Percentiles rank a stretch among this genome's conserved stretches.
These are phyloP conservation scores for Microtus montanus DNA, from an alignment of 2,113 vertebrate genomes.

Conservation along the genomic window DNA sequence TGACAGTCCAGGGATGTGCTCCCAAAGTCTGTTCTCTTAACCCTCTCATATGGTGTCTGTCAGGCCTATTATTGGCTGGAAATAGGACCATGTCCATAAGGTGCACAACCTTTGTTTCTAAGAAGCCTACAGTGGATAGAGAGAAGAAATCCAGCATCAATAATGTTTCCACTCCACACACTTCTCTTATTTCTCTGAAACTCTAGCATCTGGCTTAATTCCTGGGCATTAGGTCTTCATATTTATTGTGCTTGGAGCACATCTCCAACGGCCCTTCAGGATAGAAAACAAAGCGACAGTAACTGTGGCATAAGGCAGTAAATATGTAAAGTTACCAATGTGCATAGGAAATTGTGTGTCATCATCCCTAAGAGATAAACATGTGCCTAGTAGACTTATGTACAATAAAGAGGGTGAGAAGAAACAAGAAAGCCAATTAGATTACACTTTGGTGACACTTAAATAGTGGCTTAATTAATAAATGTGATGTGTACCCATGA, in stretches of 20 bases:
- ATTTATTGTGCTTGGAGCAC: not conserved
- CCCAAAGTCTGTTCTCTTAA: not conserved
- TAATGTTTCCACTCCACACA: fast-evolving
- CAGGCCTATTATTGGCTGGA: not conserved
- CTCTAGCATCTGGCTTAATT: not conserved
- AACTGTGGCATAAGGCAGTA: not conserved
- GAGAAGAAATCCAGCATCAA: not conserved
- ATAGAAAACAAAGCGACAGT: not conserved
- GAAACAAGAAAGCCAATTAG: constrained; percentile 6
- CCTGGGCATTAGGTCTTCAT: not conserved
- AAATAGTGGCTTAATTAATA: not conserved
- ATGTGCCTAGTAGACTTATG: not conserved
- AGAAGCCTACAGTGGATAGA: not conserved
- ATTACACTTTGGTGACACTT: not conserved
- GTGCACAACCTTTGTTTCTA: not conserved
- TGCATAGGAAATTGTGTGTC: not conserved
- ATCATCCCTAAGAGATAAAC: not conserved
- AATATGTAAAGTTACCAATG: not conserved
- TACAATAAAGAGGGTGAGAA: not conserved
- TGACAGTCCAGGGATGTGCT: not conserved
- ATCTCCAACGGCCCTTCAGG: not conserved
- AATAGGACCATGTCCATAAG: not conserved
- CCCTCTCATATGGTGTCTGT: not conserved
- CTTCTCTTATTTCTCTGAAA: not conserved
- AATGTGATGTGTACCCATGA: not conserved